Evolutionary conservation across 2,888 invertebrate genomes (phyloP), one percentile per base, ranked within the genome.

Genomic region (Argyresthia goedartella): DNA sequence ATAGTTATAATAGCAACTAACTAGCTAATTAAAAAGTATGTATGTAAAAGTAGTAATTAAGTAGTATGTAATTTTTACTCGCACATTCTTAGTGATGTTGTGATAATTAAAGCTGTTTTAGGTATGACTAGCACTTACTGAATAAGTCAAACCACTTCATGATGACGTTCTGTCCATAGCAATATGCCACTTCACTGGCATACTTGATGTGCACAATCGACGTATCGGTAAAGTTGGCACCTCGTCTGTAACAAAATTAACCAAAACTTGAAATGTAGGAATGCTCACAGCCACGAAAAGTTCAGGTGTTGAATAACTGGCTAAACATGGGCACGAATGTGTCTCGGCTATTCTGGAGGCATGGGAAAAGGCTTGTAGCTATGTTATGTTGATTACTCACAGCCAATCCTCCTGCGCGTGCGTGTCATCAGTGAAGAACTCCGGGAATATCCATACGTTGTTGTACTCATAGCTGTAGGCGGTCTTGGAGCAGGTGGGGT

Each of bases 401-500:
- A 82, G 55, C 86, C 85, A 86, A n/a, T 69, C 64, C 6, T 73
- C 69, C 43, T 77, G 75, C 48, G 80, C 77, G 10, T 60, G 42
- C 39, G 33, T 16, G 15, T 14, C 25, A 41, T 39, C 25, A 34
- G 82, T 81, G 6, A 85, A 63, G 34, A 67, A 62, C 8, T 82
- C 77, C 0, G 86, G 81, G 55, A 76, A 81, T 8, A 87, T 73
- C 43, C 71, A 60, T 15, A 86, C 73, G 49, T 81, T 77, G 53
- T 73, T 77, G 58, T 81, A 80, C 54, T 81, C 77, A 49, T 88
- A 85, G 16, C 69, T 73, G 62, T 90, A 91, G 0, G 81, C 77
- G 0, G 88, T 85, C 64, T 89, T 89, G 16, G 88, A 87, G 65
- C 92, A 92, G 0, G 89, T 80, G 0, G 91, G 90, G 58, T 88